Percentiles rank a stretch among this genome's conserved stretches.
Conservation (phyloP, 2,113 vertebrate species). For the Epinephelus fuscoguttatus region DNA sequence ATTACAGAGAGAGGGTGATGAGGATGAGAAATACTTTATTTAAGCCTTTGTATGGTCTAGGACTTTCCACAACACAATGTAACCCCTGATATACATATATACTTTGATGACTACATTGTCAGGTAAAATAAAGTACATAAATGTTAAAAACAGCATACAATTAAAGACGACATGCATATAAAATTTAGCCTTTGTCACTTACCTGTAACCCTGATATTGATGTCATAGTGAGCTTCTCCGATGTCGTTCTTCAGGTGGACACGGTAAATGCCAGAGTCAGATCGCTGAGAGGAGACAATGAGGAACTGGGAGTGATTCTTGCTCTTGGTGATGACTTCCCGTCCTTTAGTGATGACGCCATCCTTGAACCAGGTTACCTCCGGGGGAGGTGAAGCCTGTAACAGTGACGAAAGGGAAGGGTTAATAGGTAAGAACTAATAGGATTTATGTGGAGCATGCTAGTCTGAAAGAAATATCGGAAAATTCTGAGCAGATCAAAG, state of each 20-base stretch:
- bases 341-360: constrained; percentile 62
- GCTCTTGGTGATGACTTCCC: constrained; percentile 79
- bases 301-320: constrained; percentile 81
- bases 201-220: constrained; percentile 76
- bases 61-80: background rate
- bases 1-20: background rate
- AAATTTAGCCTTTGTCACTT: background rate
- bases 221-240: constrained; percentile 67
- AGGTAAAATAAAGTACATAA: background rate
- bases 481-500: background rate
- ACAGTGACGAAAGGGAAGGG: background rate
- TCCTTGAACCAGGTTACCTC: constrained; percentile 79
- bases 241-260: constrained; percentile 75
- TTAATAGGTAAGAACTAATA: background rate
- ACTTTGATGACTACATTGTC: background rate
- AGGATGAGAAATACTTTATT: background rate
- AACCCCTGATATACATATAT: background rate
- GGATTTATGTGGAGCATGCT: background rate
- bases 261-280: constrained; percentile 74
- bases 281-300: constrained; percentile 68
- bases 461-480: background rate
- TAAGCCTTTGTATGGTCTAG: background rate
- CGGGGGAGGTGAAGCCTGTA: constrained; percentile 75
- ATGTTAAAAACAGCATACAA: background rate
- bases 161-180: background rate